Percentiles rank a stretch among this genome's conserved stretches.
Conservation (phyloP, 2,113 vertebrate species). For the Hippocampus barbouri region DNA sequence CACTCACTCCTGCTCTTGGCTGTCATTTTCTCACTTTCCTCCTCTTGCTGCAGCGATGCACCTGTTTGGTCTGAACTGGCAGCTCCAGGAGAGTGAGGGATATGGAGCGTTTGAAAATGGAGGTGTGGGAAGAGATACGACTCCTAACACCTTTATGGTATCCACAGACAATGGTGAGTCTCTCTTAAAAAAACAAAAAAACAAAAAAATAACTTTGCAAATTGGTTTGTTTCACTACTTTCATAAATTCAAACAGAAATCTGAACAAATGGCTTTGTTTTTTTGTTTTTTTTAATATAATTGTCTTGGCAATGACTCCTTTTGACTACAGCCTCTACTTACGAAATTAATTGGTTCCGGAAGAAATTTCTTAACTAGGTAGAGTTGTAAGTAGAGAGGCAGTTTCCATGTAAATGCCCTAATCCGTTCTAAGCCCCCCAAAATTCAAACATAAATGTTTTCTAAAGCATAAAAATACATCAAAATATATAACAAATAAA, state of each 20-base stretch:
- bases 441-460: too few relatives aligned
- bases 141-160: slow-evolving; percentile 85
- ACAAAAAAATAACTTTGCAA: not conserved
- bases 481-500: too few relatives aligned
- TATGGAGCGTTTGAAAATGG: slow-evolving; percentile 93
- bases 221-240: not conserved
- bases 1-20: not conserved
- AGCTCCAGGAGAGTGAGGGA: slow-evolving; percentile 92
- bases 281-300: not conserved
- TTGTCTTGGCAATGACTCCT: not conserved
- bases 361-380: too few relatives aligned
- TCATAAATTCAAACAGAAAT: not conserved
- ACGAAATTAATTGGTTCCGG: too few relatives aligned
- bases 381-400: too few relatives aligned
- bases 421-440: too few relatives aligned
- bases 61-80: slow-evolving; percentile 98
- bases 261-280: not conserved
- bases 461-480: too few relatives aligned
- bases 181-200: not conserved
- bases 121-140: slow-evolving; percentile 82
- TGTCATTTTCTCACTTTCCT: not conserved
- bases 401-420: too few relatives aligned
- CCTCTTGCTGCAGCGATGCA: slow-evolving; percentile 83
- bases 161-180: slow-evolving; percentile 87
- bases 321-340: not conserved